A percentile compares a stretch with the other conserved stretches of the same genome.
Conservation (phyloP, 2,113 vertebrate species). For the Hoplias malabaricus region DNA sequence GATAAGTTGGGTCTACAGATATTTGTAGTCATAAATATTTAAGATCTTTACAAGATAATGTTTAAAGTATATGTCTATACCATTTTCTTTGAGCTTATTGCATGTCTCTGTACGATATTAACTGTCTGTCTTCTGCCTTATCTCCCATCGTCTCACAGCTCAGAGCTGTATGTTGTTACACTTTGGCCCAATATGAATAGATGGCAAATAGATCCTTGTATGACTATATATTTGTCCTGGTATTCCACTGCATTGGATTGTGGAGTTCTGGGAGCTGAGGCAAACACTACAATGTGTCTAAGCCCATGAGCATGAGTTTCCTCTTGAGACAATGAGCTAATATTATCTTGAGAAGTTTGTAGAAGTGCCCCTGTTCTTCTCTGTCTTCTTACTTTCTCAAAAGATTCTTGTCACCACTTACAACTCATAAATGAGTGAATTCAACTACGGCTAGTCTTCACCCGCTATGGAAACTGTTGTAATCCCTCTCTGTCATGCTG, state of each 20-base stretch:
- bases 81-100: neutral
- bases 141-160: neutral
- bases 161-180: neutral
- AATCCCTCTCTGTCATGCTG: neutral
- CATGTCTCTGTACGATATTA: neutral
- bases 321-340: neutral
- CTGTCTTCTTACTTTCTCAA: neutral
- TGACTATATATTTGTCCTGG: conserved; percentile 18
- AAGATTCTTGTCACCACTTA: neutral
- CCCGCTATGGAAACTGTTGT: no score
- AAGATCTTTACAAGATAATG: neutral
- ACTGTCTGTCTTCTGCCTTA: neutral
- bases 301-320: neutral
- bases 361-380: neutral
- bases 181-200: neutral
- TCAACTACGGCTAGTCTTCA: no score
- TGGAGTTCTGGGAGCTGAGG: conserved; percentile 7
- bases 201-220: conserved; percentile 16
- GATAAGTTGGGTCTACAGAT: no score
- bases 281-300: neutral
- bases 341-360: neutral
- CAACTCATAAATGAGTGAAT: no score
- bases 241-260: neutral
- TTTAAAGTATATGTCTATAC: no score
- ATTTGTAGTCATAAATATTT: neutral